Percentiles rank a stretch among this genome's conserved stretches.
These are phyloP conservation scores for Artibeus lituratus DNA, from an alignment of 2,797 vertebrate species.

Conservation along the genomic window DNA sequence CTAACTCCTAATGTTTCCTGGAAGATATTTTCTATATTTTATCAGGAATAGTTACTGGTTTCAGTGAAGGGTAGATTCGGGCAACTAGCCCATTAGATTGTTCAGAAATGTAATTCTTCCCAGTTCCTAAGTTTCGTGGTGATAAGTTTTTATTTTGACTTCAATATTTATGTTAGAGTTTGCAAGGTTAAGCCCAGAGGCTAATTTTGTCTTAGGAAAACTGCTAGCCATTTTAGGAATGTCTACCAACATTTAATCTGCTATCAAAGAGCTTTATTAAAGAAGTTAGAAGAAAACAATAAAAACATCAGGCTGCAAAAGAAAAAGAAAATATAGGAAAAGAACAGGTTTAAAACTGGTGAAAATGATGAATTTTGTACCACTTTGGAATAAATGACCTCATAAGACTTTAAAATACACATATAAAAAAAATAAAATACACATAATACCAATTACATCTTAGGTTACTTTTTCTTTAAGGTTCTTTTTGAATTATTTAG, in stretches of 20 bases:
- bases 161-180: neutral
- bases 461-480: neutral
- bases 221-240: neutral
- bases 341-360: neutral
- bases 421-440: neutral
- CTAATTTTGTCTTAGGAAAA: neutral
- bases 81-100: neutral
- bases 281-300: neutral
- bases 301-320: neutral
- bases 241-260: neutral
- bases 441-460: neutral
- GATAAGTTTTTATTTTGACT: neutral
- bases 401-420: neutral
- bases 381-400: neutral
- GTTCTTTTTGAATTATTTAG: conserved; percentile 11
- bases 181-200: neutral
- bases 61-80: neutral
- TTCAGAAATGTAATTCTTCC: neutral
- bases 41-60: neutral
- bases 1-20: neutral
- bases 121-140: neutral
- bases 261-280: neutral
- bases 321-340: neutral
- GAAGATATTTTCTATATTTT: neutral
- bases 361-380: neutral